Percentiles rank a stretch among this genome's conserved stretches.
These are phyloP conservation scores for Pseudobourletiella spinata DNA, from an alignment of 1,140 invertebrate species.

Conservation along the genomic window DNA sequence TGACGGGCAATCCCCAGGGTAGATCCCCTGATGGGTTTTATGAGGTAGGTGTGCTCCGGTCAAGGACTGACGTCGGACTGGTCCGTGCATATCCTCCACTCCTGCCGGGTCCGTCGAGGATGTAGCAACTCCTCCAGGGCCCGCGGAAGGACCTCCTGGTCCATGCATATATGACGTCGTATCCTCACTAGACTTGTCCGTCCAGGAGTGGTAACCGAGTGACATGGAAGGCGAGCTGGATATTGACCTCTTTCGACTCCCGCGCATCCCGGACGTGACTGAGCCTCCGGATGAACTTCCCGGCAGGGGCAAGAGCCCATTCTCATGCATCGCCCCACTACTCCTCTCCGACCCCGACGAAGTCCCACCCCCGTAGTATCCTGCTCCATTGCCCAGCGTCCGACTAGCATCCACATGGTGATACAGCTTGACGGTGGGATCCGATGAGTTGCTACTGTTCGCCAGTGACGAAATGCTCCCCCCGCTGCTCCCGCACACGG, in stretches of 20 bases:
- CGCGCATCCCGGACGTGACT: not conserved
- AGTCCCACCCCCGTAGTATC: not conserved
- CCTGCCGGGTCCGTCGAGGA: no score
- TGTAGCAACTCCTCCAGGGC: no score
- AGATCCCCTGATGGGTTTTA: no score
- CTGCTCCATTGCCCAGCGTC: not conserved
- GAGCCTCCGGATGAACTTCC: not conserved
- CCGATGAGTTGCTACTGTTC: not conserved
- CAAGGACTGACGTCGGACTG: no score
- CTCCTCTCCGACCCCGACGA: not conserved
- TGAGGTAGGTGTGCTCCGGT: no score
- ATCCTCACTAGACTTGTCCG: conserved; percentile 4
- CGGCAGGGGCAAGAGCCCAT: not conserved
- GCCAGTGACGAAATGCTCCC: not conserved
- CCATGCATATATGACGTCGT: no score
- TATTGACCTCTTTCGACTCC: conserved; percentile 15
- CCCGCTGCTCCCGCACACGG: not conserved
- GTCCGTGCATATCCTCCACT: no score
- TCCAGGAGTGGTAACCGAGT: conserved; percentile 24
- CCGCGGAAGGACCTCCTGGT: no score
- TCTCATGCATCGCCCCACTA: not conserved
- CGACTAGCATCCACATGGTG: not conserved
- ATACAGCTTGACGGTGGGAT: not conserved
- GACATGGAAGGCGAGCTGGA: conserved; percentile 16
- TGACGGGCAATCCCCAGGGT: no score